These are phyloP conservation scores for Tor tambroides DNA, from an alignment of 2,113 vertebrate genomes.

Conservation along the genomic window DNA sequence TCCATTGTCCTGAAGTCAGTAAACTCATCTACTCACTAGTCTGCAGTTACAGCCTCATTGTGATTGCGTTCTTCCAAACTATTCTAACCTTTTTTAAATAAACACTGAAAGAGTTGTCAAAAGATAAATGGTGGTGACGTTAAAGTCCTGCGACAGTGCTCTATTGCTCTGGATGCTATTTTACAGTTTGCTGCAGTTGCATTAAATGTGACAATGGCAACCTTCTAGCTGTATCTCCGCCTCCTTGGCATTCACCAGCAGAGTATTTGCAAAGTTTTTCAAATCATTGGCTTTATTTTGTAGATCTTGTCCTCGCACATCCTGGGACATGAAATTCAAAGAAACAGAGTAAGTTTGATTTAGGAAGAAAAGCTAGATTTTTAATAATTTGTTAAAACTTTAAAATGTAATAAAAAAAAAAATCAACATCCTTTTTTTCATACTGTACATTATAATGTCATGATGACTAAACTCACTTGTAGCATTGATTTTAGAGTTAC, in stretches of 20 bases:
- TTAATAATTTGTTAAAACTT: background rate
- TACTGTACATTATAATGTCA: background rate
- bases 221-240: conserved; percentile 74
- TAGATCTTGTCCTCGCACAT: conserved; percentile 74
- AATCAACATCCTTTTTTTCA: background rate
- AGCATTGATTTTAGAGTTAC: background rate
- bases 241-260: conserved; percentile 71
- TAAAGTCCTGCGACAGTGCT: too few relatives aligned
- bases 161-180: background rate
- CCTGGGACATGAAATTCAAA: conserved; percentile 70
- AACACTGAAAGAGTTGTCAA: too few relatives aligned
- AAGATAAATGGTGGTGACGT: too few relatives aligned
- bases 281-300: conserved; percentile 73
- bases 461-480: background rate
- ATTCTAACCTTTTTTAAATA: too few relatives aligned
- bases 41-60: too few relatives aligned
- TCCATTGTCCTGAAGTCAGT: too few relatives aligned
- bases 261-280: conserved; percentile 66
- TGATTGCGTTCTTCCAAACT: too few relatives aligned
- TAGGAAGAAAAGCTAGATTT: too few relatives aligned
- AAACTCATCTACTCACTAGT: too few relatives aligned
- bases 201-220: conserved; percentile 54
- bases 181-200: background rate
- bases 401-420: background rate
- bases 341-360: background rate